Evolutionary conservation across 2,888 invertebrate species (phyloP).

Genomic region (Stomorhina lunata): DNA sequence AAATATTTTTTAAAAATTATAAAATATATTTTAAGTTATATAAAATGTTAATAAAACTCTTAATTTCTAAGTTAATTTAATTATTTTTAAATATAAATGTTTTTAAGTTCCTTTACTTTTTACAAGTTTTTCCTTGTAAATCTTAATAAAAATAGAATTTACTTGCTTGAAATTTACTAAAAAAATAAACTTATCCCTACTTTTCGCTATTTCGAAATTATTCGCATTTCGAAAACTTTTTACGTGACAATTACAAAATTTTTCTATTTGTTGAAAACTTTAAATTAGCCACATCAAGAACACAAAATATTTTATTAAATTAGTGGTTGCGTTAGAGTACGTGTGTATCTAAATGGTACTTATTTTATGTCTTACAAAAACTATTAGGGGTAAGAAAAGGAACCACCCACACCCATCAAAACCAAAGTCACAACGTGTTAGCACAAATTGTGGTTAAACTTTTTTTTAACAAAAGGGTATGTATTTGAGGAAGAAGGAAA

Average conservation of each 20-base stretch:
- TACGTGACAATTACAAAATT: constrained; percentile 54
- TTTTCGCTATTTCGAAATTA: neutral
- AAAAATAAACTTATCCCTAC: no score
- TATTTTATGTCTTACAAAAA: neutral
- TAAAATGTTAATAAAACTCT: no score
- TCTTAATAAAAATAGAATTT: no score
- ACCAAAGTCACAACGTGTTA: neutral
- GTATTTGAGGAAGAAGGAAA: neutral
- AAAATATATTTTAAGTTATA: no score
- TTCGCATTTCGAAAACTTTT: neutral
- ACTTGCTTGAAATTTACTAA: no score
- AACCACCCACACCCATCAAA: no score
- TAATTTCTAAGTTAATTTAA: no score
- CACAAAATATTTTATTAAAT: constrained; percentile 41
- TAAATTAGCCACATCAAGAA: constrained; percentile 22
- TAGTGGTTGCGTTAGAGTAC: neutral
- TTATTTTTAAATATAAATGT: no score
- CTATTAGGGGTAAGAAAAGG: neutral
- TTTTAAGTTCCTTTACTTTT: no score
- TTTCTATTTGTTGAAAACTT: constrained; percentile 30
- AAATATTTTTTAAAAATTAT: neutral
- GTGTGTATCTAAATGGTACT: neutral
- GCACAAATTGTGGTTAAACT: constrained; percentile 4
- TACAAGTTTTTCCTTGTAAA: no score
- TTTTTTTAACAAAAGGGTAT: neutral